Base-by-base conservation (phyloP, 2,113 vertebrate species). In the Silurus asotus region DNA sequence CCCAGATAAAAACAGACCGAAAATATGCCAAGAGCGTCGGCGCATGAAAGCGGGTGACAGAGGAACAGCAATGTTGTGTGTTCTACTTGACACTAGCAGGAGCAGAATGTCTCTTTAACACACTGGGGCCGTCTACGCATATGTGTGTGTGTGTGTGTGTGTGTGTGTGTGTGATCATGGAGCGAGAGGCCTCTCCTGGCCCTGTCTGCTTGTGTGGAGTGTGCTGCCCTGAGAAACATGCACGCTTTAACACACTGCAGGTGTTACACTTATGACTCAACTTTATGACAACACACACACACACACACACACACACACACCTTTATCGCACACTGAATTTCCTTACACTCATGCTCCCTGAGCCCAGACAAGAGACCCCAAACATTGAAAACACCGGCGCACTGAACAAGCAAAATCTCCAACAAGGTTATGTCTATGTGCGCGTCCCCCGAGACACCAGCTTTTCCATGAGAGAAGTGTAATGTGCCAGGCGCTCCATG, bases 1-100 rank as follows among this genome's bases (percentile, higher is more conserved):
- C 94, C 92, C 94, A 94, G 93, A 94, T 94, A 94, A 93, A 95
- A 94, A 95, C 94, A 94, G 93, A 92, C 84, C 81, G 88, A 90
- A 94, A 94, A 91, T 94, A 94, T 93, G 93, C 93, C 91, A 93
- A 92, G 77, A 55, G 74, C 37, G 55, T 81, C 15, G 8, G 75
- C 7, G 0, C 67, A 81, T 20, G 69, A 58, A 82, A 82, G 28
- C n/a, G 74, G n/a, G 74, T 67, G 84, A 62, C 76, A 69, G 75
- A 70, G 17, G 55, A 69, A 86, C 84, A 25, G 84, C 51, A 56
- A 45, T 9, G 17, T 37, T 49, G 70, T 77, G 72, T 81, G 56
- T 79, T 83, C 20, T 70, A 56, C 5, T 69, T 15, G 56, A 83
- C 62, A 19, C 53, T 45, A 23, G 51, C 45, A n/a, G 69, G 67